phyloP scores from a whole-genome alignment of 2,113 vertebrate species.

The Tricholaema leucomelas region DNA sequence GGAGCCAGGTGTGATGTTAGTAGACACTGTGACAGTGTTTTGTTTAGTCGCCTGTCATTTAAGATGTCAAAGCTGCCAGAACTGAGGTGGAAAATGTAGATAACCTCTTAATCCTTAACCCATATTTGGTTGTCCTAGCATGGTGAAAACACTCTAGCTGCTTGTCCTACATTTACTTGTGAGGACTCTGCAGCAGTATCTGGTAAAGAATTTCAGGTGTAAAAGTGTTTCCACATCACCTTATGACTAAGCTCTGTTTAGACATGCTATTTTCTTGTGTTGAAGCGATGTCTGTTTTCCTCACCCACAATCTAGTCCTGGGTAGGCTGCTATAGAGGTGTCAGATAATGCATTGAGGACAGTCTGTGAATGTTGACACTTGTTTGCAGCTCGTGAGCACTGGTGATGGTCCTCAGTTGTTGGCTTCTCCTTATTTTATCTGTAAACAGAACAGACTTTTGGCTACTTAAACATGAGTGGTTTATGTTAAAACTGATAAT shows the following conservation, averaged over 20 bases:
- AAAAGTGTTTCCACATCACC: background rate
- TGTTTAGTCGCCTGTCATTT: background rate
- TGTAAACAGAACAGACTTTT: background rate
- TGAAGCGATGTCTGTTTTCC: background rate
- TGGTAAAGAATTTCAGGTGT: background rate
- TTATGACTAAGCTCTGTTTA: background rate
- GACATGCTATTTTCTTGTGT: rapidly evolving
- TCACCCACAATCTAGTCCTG: background rate
- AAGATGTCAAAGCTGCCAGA: background rate
- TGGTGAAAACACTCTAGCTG: no score
- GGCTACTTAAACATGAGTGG: background rate
- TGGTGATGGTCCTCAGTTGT: background rate
- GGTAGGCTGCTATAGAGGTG: background rate
- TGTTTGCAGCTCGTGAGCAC: background rate
- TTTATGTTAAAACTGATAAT: background rate
- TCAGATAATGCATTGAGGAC: background rate
- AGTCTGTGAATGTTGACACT: background rate
- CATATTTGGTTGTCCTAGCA: background rate
- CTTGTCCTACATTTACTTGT: background rate
- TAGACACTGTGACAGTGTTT: rapidly evolving
- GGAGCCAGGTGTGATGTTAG: background rate
- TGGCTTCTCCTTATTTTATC: background rate
- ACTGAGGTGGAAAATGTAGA: background rate
- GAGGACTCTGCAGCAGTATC: rapidly evolving
- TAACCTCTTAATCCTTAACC: background rate